Percentiles rank a stretch among this genome's conserved stretches.
Conservation (phyloP, 2,113 vertebrate genomes). For the Corythoichthys intestinalis region DNA sequence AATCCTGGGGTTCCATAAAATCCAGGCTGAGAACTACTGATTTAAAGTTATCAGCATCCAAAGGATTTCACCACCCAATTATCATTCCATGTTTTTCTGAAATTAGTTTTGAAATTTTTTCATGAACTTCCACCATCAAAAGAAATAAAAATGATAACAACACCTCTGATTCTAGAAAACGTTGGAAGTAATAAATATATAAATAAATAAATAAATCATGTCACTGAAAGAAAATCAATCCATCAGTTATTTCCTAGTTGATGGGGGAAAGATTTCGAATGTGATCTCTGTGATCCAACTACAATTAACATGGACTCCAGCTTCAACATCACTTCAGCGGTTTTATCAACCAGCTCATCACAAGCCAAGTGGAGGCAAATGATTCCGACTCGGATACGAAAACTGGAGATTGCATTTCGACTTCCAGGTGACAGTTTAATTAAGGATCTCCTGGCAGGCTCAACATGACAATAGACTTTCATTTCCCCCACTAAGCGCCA, state of each 20-base stretch:
- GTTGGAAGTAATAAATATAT: not conserved
- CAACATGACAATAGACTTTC: conserved; percentile 73
- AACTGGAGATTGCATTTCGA: conserved; percentile 73
- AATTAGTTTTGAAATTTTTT: not conserved
- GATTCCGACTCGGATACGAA: conserved; percentile 68
- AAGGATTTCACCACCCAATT: not conserved
- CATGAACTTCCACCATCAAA: not conserved
- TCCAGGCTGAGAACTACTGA: too few species aligned
- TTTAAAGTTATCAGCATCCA: not conserved
- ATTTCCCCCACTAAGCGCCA: conserved; percentile 72
- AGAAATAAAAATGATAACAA: not conserved
- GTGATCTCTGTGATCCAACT: conserved; percentile 36
- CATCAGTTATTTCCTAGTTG: conserved; percentile 28
- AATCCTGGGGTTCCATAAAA: too few species aligned
- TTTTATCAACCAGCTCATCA: conserved; percentile 61
- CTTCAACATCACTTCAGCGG: conserved; percentile 42
- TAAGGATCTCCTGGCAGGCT: conserved; percentile 72
- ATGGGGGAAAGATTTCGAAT: conserved; percentile 30
- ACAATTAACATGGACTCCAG: conserved; percentile 40
- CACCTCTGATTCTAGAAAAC: not conserved
- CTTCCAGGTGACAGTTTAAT: conserved; percentile 78
- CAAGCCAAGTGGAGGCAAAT: conserved; percentile 65
- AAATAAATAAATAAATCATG: conserved; percentile 18
- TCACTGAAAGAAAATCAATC: conserved; percentile 40
- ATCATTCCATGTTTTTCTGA: not conserved